Evolutionary conservation across 1,140 invertebrate genomes (phyloP).

Genomic region (Drosophila prosaltans): DNA sequence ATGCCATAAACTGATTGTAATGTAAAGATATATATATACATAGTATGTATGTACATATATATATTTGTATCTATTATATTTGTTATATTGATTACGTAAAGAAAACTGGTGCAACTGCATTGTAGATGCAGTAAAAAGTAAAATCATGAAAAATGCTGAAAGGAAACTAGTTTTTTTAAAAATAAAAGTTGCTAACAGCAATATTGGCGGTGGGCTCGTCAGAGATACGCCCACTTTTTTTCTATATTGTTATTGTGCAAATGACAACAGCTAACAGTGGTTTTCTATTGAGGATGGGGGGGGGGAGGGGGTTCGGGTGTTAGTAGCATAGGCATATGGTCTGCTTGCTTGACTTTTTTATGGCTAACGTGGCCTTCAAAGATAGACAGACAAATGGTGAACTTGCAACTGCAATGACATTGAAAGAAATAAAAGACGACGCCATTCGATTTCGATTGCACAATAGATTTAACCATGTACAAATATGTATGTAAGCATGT

Average conservation of each 20-base stretch:
- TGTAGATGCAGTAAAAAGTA: conserved; percentile 23
- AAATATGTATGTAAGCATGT: conserved; percentile 14
- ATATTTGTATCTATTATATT: background rate
- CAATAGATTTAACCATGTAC: conserved; percentile 40
- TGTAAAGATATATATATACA: background rate
- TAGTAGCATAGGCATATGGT: conserved; percentile 31
- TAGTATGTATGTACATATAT: background rate
- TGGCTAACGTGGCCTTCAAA: conserved; percentile 58
- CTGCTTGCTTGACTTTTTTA: conserved; percentile 43
- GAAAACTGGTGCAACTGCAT: conserved; percentile 56
- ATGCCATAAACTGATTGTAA: conserved; percentile 12
- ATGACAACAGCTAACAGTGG: conserved; percentile 51
- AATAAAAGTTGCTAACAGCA: conserved; percentile 21
- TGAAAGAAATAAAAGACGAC: conserved; percentile 59
- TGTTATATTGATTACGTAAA: conserved; percentile 62
- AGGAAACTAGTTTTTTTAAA: conserved; percentile 62
- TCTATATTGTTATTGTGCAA: conserved; percentile 50
- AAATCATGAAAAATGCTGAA: conserved; percentile 53
- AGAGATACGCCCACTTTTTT: conserved; percentile 67
- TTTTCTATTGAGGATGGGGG: conserved; percentile 20
- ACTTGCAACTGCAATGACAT: conserved; percentile 72
- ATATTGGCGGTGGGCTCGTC: conserved; percentile 61
- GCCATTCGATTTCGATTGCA: conserved; percentile 47
- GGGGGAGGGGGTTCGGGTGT: conserved; percentile 5
- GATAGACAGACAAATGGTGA: conserved; percentile 21